Evolutionary conservation across 2,797 vertebrate genomes (phyloP).

Genomic region (Denticeps clupeoides): DNA sequence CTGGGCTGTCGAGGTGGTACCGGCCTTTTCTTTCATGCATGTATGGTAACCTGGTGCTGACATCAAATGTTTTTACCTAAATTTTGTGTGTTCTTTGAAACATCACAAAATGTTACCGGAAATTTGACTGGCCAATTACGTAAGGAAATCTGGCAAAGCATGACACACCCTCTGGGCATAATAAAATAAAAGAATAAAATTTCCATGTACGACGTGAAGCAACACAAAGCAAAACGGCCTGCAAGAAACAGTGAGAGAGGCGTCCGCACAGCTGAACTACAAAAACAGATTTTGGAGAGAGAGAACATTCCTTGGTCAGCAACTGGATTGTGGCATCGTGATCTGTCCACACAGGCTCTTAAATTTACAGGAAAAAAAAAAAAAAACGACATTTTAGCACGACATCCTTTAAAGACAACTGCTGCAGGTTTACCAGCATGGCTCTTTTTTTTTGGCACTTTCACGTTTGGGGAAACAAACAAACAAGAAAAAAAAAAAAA

Average conservation of each 20-base stretch:
- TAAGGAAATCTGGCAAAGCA: conserved; percentile 6
- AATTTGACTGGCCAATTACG: conserved; percentile 4
- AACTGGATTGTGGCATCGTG: conserved; percentile 20
- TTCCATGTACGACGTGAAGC: conserved; percentile 39
- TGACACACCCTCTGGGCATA: conserved; percentile 41
- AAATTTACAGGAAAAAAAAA: conserved; percentile 27
- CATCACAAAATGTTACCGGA: conserved; percentile 1
- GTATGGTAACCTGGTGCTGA: conserved; percentile 1
- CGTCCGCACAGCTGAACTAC: conserved; percentile 52
- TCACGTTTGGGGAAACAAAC: conserved; percentile 57
- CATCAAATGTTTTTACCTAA: no score
- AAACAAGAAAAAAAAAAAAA: not conserved
- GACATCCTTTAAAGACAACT: conserved; percentile 47
- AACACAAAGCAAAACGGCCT: conserved; percentile 16
- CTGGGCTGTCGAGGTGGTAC: not conserved
- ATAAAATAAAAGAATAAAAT: no score
- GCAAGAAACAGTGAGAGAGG: conserved; percentile 27
- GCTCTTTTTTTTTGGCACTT: conserved; percentile 57
- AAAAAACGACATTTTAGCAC: conserved; percentile 25
- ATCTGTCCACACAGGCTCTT: conserved; percentile 49
- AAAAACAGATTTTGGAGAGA: conserved; percentile 32
- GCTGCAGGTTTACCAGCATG: conserved; percentile 25
- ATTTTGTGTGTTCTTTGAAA: no score
- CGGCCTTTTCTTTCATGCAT: conserved; percentile 14
- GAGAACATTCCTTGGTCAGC: conserved; percentile 18